phyloP scores from a whole-genome alignment of 2,113 vertebrate genomes.

The Sinocyclocheilus anophthalmus region DNA sequence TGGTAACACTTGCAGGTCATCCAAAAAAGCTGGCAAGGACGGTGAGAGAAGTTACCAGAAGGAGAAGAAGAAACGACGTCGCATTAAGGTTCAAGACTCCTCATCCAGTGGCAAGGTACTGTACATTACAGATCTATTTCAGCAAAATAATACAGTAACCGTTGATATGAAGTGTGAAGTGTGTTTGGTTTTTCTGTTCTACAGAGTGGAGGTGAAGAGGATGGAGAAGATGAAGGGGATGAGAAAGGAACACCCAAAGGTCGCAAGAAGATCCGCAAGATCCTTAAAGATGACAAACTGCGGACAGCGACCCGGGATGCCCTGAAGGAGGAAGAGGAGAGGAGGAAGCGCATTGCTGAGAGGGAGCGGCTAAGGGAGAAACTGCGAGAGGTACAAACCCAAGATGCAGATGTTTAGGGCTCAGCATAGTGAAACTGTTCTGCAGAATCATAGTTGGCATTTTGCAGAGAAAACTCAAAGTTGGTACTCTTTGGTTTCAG shows the following conservation, averaged over 20 bases:
- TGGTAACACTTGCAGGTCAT: conserved; percentile 69
- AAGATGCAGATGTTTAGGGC: background rate
- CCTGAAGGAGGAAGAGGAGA: conserved; percentile 95
- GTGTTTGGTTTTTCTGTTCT: background rate
- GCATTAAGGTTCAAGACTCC: conserved; percentile 96
- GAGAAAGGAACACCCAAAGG: conserved; percentile 88
- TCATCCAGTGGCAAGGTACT: conserved; percentile 93
- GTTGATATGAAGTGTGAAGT: background rate
- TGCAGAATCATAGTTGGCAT: background rate
- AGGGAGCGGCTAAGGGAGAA: conserved; percentile 90
- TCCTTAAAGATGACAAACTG: conserved; percentile 93
- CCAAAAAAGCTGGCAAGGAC: conserved; percentile 90
- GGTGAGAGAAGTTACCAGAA: conserved; percentile 87
- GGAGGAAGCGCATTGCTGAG: conserved; percentile 93
- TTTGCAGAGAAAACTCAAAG: background rate
- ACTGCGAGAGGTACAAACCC: conserved; percentile 84
- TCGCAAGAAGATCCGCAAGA: conserved; percentile 97
- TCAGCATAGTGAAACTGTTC: background rate
- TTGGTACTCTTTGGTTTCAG: conserved; percentile 65
- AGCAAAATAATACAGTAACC: conserved; percentile 42
- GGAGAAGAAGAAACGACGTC: conserved; percentile 90
- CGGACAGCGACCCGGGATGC: conserved; percentile 94
- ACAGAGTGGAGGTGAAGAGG: conserved; percentile 74
- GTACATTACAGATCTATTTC: background rate
- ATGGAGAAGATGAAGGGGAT: conserved; percentile 77